Base-by-base conservation (phyloP, 2,888 invertebrate species). In the Julus scanicus region DNA sequence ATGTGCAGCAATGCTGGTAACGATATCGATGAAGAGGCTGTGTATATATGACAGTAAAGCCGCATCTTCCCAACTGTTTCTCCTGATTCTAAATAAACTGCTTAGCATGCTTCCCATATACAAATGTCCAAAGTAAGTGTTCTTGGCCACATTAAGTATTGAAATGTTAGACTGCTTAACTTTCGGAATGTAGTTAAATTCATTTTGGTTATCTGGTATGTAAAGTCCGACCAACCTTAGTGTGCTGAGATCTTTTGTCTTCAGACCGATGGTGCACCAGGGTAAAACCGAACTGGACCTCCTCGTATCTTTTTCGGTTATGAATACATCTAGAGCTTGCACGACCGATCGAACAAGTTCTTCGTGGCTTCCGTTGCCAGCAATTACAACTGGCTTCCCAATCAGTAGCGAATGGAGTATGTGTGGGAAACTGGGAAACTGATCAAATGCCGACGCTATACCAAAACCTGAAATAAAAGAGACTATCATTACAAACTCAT, bases 271-370 rank as follows among this genome's bases (percentile, higher is more conserved):
- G 2, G 71, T 87, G 37, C 87, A 87, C 87, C 87, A 87, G 39
- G 87, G 87, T 49, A 87, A 40, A 63, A 87, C 87, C 9, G 39
- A 44, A 39, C 63, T 80, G 2, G 39, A 84, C 39, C 85, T 85
- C 39, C 53, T 17, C 9, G 71, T 71, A n/a, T 71, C 71, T 39
- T 88, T 88, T 39, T 88, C 88, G 8, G 88, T 85, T 13, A 88
- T 37, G 17, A 86, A 88, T 40, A 88, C n/a, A 29, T 37, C 84
- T 13, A 88, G 85, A 9, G 88, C 88, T 37, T 85, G 84, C 11
- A 88, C 85, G 40, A 85, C 88, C 2, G 88, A 88, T 84, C 88
- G 29, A 15, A 88, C 85, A 17, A 85, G 57, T 49, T 88, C 88
- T 48, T 88, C 57, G 17, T 84, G 29, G n/a, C n/a, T 39, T 57